Evolutionary conservation across 92 coral and sea anemone species (phyloP), one percentile per base, ranked within the genome.

Genomic region (Epizoanthus rinbou): DNA sequence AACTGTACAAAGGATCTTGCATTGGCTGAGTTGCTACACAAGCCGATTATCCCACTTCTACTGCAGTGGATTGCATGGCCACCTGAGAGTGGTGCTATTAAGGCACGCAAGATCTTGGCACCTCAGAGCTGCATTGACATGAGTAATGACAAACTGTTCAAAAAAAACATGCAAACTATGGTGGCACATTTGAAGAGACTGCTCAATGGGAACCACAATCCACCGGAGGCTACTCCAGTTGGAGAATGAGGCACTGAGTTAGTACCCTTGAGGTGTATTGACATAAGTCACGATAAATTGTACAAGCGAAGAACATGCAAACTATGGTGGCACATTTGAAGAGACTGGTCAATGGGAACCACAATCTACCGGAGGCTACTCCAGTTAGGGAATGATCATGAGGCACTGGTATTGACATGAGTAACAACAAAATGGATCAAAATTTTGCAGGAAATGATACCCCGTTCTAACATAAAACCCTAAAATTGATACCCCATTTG

Each of bases 21-120:
- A 64, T 80, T 93, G 47, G 98, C 98, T 10, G 93, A 85, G 57
- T 83, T 93, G 18, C 85, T 91, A 79, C 85, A 91, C 54, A 95
- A 95, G 79, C 95, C 98, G 4, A 84, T 91, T 24, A 74, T 95
- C 31, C 98, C 98, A 47, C 85, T 95, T 79, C 85, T 95, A 81
- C 78, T 95, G 59, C 95, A 95, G 85, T 95, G 97, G 97, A 81
- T 91, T 75, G 64, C 97, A 15, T 92, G 98, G 94, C 98, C 98
- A 6, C 98, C 95, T 28, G 98, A 95, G 52, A 91, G 94, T 71
- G 74, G 80, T 18, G 87, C 87, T 17, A 72, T 84, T n/a, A 90
- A 91, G 80, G 92, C 85, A 50, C 93, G 93, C 8, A 91, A 95
- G 87, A 90, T 90, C 52, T 80, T 90, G 74, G 92, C 95, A 17